phyloP scores from a whole-genome alignment of 2,797 vertebrate species.

The Percopsis omiscomaycus region DNA sequence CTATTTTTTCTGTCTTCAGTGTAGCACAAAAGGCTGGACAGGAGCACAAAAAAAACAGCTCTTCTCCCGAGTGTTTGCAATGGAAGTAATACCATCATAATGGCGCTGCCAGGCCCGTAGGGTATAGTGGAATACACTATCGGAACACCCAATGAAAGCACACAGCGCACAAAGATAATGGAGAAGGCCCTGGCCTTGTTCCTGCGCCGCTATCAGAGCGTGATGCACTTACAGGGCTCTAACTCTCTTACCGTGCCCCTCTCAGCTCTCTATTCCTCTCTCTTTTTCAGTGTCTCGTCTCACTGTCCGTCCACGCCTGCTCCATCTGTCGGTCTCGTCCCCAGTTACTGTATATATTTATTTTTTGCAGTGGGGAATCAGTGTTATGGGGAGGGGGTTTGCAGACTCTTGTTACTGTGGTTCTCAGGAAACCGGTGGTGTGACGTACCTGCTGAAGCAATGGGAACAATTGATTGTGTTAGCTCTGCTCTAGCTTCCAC shows the following conservation, averaged over 20 bases:
- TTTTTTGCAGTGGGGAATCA: slow-evolving; percentile 22
- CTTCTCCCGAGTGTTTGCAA: slow-evolving; percentile 66
- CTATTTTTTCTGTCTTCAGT: slow-evolving; percentile 37
- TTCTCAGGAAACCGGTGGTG: slow-evolving; percentile 3
- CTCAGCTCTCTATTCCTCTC: slow-evolving; percentile 30
- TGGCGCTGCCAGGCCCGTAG: slow-evolving; percentile 61
- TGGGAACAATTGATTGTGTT: neutral
- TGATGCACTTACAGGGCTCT: slow-evolving; percentile 66
- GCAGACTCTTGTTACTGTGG: slow-evolving; percentile 25
- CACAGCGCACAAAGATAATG: slow-evolving; percentile 70
- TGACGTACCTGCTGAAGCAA: neutral
- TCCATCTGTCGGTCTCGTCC: slow-evolving; percentile 39
- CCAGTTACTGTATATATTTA: slow-evolving; percentile 24
- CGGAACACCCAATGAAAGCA: slow-evolving; percentile 61
- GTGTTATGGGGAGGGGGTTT: slow-evolving; percentile 25
- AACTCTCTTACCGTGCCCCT: slow-evolving; percentile 45
- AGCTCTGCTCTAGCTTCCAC: slow-evolving; percentile 33
- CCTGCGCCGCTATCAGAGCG: slow-evolving; percentile 69
- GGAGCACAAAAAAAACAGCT: slow-evolving; percentile 20
- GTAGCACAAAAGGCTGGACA: slow-evolving; percentile 50
- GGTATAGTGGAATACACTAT: slow-evolving; percentile 60
- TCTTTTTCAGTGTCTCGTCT: slow-evolving; percentile 52
- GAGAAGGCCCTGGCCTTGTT: slow-evolving; percentile 71
- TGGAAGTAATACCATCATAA: slow-evolving; percentile 77
- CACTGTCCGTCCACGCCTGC: slow-evolving; percentile 44